Evolutionary conservation across 2,113 vertebrate genomes (phyloP), one percentile per base, ranked within the genome.

Genomic region (Halichoerus grypus): DNA sequence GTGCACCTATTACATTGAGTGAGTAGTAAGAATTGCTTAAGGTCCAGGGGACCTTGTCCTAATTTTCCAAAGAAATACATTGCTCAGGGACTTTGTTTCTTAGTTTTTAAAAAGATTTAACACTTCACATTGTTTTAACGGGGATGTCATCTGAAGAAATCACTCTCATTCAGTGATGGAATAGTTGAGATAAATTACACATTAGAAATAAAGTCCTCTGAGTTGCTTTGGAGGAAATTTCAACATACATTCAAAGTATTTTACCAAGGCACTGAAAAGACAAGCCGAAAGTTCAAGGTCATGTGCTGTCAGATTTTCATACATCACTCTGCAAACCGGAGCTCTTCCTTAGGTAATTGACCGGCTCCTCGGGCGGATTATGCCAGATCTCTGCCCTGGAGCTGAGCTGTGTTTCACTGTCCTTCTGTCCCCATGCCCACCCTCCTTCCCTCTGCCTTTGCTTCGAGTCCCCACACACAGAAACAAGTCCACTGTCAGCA

Each of bases 21-120:
- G 61, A 94, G 21, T 33, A 97, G 57, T 88, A 82, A 88, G 36
- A 92, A 89, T 69, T 95, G 55, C 39, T 94, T 80, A 79, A 63
- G 59, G 55, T 97, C 42, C 72, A 72, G 67, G 74, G 63, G 76
- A 36, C 74, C 84, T 65, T 81, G 57, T 51, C 82, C 88, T 87
- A 93, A 21, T 85, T 96, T 97, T 90, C 69, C 28, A 71, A 94
- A 96, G 76, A 94, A 91, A 86, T 53, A 24, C 46, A 77, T 72
- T 86, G 79, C n/a, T 91, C 14, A 46, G 87, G 74, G 80, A 92
- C 36, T 88, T 85, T 3, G 22, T 77, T 87, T 94, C 26, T 95
- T 22, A 46, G 55, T 89, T 92, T 91, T 89, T 10, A n/a, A 72
- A 49, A 92, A 69, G 42, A 55, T 39, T 53, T 55, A 93, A 63